Conservation (phyloP, 2,888 invertebrate species). For the Marasmarcha lunaedactyla region DNA sequence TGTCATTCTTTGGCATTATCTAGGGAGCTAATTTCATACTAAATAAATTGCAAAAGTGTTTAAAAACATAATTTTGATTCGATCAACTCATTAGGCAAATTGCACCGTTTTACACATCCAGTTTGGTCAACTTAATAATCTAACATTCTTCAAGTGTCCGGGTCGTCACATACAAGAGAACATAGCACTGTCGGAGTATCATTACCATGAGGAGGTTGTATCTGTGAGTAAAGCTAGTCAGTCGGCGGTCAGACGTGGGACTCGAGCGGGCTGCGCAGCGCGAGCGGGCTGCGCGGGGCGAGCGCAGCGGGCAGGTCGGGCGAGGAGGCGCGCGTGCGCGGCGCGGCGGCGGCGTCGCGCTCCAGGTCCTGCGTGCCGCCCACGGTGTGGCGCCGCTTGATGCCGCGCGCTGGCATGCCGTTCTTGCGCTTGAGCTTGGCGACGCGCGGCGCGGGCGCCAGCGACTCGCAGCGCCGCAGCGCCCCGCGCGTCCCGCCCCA, state of each 20-base stretch:
- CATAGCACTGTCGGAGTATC: not conserved
- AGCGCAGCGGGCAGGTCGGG: slow-evolving; percentile 63
- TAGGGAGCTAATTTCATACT: slow-evolving; percentile 56
- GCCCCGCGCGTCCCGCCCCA: slow-evolving; percentile 16
- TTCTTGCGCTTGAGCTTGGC: slow-evolving; percentile 80
- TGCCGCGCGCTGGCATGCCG: slow-evolving; percentile 84
- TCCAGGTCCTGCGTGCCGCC: slow-evolving; percentile 91
- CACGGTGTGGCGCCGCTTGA: slow-evolving; percentile 91
- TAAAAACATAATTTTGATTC: slow-evolving; percentile 12
- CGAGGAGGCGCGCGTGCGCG: slow-evolving; percentile 71
- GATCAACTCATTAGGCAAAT: slow-evolving; percentile 23
- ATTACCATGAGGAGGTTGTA: slow-evolving; percentile 19
- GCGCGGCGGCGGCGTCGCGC: slow-evolving; percentile 72
- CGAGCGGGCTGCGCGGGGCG: slow-evolving; percentile 21
- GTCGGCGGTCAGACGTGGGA: slow-evolving; percentile 46
- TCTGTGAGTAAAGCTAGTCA: slow-evolving; percentile 66
- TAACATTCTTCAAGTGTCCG: too few species aligned
- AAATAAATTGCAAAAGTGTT: slow-evolving; percentile 20
- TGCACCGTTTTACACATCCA: slow-evolving; percentile 34
- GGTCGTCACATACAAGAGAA: too few species aligned
- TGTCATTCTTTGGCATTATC: slow-evolving; percentile 66
- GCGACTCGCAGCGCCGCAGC: slow-evolving; percentile 73
- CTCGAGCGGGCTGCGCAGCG: slow-evolving; percentile 42
- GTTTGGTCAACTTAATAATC: slow-evolving; percentile 22
- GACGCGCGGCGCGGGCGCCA: slow-evolving; percentile 52